phyloP scores from a whole-genome alignment of 2,888 invertebrate species.

The Perdita meconis region DNA sequence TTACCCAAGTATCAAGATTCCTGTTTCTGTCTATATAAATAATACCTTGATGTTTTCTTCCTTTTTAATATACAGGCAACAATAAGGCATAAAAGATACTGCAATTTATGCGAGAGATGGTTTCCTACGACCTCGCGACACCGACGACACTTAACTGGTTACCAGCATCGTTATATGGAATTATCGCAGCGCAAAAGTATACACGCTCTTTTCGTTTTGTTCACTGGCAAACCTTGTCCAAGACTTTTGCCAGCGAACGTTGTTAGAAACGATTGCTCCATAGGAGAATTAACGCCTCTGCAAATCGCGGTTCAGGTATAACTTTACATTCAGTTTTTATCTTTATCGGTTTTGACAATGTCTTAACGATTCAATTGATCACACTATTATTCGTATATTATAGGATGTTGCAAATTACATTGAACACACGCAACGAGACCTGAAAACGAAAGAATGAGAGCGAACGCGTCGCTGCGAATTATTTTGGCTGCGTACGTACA shows the following conservation, averaged over 20 bases:
- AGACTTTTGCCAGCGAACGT: slow-evolving; percentile 79
- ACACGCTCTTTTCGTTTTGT: slow-evolving; percentile 82
- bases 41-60: not conserved
- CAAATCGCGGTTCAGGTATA: slow-evolving; percentile 83
- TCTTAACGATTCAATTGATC: not conserved
- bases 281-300: slow-evolving; percentile 82
- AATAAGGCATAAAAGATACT: slow-evolving; percentile 82
- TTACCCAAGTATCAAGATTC: too few species aligned
- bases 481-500: slow-evolving; percentile 35
- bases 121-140: slow-evolving; percentile 81
- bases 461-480: slow-evolving; percentile 40
- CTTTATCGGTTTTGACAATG: not conserved
- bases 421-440: slow-evolving; percentile 50
- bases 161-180: slow-evolving; percentile 82
- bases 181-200: slow-evolving; percentile 82
- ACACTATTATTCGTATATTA: slow-evolving; percentile 23
- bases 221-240: slow-evolving; percentile 83
- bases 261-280: slow-evolving; percentile 78
- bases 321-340: slow-evolving; percentile 15
- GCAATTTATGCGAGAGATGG: slow-evolving; percentile 82
- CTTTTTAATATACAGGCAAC: slow-evolving; percentile 82
- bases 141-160: slow-evolving; percentile 80
- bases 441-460: slow-evolving; percentile 49
- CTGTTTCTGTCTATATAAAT: not conserved
- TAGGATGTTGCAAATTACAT: slow-evolving; percentile 74